These are phyloP conservation scores for Colaptes auratus DNA, from an alignment of 2,113 vertebrate species.

Conservation along the genomic window DNA sequence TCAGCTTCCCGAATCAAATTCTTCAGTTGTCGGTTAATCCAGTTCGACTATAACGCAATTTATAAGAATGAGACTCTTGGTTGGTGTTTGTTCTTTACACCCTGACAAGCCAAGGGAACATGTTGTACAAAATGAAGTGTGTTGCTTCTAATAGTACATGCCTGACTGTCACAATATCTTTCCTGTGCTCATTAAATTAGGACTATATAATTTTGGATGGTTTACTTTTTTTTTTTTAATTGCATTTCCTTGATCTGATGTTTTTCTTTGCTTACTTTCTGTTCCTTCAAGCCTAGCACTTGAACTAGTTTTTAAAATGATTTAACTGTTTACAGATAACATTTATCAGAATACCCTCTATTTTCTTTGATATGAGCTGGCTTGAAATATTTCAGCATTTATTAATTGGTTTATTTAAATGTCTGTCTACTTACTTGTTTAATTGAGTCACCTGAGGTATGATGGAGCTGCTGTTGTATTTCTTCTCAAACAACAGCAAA, in stretches of 20 bases:
- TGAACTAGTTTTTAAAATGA: background rate
- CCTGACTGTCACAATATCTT: background rate
- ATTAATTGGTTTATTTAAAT: background rate
- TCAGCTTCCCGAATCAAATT: conserved; percentile 7
- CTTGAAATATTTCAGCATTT: background rate
- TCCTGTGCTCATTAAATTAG: background rate
- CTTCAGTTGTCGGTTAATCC: conserved; percentile 39
- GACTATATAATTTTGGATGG: background rate
- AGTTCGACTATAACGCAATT: conserved; percentile 49
- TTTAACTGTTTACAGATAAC: background rate
- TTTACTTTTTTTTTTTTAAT: background rate
- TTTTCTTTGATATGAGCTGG: background rate
- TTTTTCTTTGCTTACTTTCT: background rate
- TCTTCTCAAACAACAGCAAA: background rate
- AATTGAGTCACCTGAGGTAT: background rate
- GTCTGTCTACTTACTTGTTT: background rate
- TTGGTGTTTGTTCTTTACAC: conserved; percentile 57
- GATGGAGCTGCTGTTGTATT: background rate
- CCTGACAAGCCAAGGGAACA: conserved; percentile 25
- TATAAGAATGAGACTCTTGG: conserved; percentile 34
- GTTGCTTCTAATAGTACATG: background rate
- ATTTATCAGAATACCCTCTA: background rate
- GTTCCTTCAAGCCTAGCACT: background rate
- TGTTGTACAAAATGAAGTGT: background rate
- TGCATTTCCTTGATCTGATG: background rate